Evolutionary conservation across 2,888 invertebrate species (phyloP), one percentile per base, ranked within the genome.

Genomic region (Hydropsyche betteni): DNA sequence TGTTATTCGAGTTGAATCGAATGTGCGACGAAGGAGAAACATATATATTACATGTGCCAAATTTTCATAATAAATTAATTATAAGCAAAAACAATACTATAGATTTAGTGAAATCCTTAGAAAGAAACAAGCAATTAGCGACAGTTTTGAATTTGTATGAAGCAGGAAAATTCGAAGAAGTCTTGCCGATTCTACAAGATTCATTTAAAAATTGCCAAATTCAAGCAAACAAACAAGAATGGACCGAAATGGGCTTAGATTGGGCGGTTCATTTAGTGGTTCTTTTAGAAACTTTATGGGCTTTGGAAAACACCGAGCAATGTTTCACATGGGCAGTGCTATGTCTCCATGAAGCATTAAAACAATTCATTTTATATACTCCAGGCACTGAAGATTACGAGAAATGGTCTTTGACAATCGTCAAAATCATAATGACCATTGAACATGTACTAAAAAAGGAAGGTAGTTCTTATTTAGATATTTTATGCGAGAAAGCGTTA

Each of bases 261-360:
- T 89, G 88, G 84, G 88, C 89, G 80, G 88, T 88, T 4, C 87
- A 90, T 77, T 83, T 90, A 50, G 88, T 89, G 8, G 85, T 92
- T 74, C 86, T 93, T 77, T 84, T 92, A 77, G 92, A 93, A 76
- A 89, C 91, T 58, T 88, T 92, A 76, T 91, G 90, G 89, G 89
- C 90, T 74, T 83, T 91, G 52, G 86, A 89, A 75, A 88, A 90
- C 80, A 85, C 85, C 10, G 86, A 90, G 77, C 90, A 91, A 68
- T 93, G 94, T 81, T 90, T 93, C 77, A 86, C 90, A 79, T 96
- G 94, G 94, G 90, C 92, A 1, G 91, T 95, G 80, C 90, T 89
- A 74, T 93, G 92, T 81, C 85, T 95, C 33, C 89, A 93, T 82
- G 95, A 95, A 85, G 88, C 92, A 1, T 86, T 94, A 72, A 89